Percentiles rank a stretch among this genome's conserved stretches.
Conservation (phyloP, 2,113 vertebrate species). For the Ariopsis seemanni region DNA sequence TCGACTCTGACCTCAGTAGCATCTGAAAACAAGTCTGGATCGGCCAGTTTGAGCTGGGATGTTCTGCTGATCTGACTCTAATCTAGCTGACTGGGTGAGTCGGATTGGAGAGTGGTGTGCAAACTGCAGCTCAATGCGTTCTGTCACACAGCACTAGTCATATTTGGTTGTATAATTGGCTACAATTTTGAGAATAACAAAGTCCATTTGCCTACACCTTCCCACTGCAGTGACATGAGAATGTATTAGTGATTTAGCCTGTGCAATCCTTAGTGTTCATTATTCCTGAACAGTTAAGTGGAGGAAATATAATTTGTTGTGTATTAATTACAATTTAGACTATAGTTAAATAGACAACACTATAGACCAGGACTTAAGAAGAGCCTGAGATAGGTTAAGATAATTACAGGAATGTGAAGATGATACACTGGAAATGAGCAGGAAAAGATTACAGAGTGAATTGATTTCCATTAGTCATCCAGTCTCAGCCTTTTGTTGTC, state of each 20-base stretch:
- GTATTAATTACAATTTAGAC: not conserved
- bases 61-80: not conserved
- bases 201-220: not conserved
- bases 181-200: not conserved
- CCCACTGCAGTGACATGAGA: not conserved
- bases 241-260: not conserved
- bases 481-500: not conserved
- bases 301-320: not conserved
- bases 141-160: not conserved
- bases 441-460: not conserved
- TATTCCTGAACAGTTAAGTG: not conserved
- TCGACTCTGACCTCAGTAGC: not conserved
- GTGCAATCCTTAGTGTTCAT: not conserved
- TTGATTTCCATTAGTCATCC: not conserved
- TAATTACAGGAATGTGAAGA: not conserved
- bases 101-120: not conserved
- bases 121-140: not conserved
- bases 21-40: not conserved
- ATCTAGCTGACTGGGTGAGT: not conserved
- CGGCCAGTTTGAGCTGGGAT: not conserved
- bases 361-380: too few relatives aligned
- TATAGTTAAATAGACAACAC: not conserved
- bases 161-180: not conserved
- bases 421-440: not conserved
- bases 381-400: not conserved